These are phyloP conservation scores for Neoniphon sammara DNA, from an alignment of 2,797 vertebrate species.

Conservation along the genomic window DNA sequence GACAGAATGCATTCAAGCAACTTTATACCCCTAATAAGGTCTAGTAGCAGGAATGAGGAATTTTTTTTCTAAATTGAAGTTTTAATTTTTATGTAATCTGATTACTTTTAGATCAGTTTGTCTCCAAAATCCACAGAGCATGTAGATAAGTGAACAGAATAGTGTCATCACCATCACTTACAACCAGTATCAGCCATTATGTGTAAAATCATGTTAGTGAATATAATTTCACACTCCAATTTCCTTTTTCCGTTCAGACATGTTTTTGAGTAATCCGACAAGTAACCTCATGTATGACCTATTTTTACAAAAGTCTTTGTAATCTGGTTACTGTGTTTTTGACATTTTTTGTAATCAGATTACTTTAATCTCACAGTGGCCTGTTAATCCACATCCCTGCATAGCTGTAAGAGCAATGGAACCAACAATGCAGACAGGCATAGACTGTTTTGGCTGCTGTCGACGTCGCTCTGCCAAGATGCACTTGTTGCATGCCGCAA, in stretches of 20 bases:
- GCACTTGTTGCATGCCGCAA: conserved; percentile 51
- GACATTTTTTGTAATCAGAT: conserved; percentile 11
- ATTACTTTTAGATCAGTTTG: conserved; percentile 6
- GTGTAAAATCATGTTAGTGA: background rate
- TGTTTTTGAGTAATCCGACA: conserved; percentile 16
- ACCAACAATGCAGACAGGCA: conserved; percentile 32
- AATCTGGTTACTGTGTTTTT: conserved; percentile 24
- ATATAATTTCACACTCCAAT: conserved; percentile 9
- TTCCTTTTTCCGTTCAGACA: conserved; percentile 3
- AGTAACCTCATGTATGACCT: conserved; percentile 16
- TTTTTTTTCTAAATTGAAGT: conserved; percentile 6
- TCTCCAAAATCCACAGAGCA: background rate
- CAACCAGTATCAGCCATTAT: background rate
- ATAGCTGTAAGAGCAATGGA: conserved; percentile 45
- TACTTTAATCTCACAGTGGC: conserved; percentile 15
- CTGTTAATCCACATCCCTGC: conserved; percentile 28
- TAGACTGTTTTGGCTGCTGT: conserved; percentile 46
- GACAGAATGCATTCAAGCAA: too few species aligned
- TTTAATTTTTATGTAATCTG: background rate
- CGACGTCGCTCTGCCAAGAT: conserved; percentile 50
- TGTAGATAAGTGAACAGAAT: conserved; percentile 15
- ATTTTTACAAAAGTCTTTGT: conserved; percentile 10
- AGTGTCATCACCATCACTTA: background rate
- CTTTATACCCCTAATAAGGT: too few species aligned
- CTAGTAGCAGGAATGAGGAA: too few species aligned